Base-by-base conservation (phyloP, 2,888 invertebrate species). In the Sminthurides aquaticus region DNA sequence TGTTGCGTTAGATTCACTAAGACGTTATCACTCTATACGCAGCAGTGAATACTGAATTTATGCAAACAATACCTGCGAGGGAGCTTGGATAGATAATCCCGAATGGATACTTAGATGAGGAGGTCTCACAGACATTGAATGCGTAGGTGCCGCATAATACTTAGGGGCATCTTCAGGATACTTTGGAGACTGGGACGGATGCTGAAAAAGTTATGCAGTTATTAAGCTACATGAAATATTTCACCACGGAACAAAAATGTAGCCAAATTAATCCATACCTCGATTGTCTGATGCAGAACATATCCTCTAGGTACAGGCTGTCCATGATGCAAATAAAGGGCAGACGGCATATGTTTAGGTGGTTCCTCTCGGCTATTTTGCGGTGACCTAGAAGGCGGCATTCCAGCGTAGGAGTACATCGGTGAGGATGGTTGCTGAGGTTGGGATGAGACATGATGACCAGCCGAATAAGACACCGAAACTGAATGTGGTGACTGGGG, bases 401-500 rank as follows among this genome's bases (percentile, higher is more conserved):
- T 62, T 69, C 80, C 76, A 2, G 79, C 76, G 69, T 80, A 80
- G 62, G 78, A 79, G 67, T 80, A 81, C 18, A 79, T 78, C 34
- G 77, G 78, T 66, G 78, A 79, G 43, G 76, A 75, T 2, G 76
- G 74, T 59, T 64, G 64, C 34, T 55, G 65, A 29, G 57, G 60
- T 24, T 60, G 64, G n/a, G 60, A 48, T 25, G 34, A 27, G 48
- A 57, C 60, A 58, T 57, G 66, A 20, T 25, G 60, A 15, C 49
- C 29, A n/a, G 26, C 27, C 2, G 57, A 49, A 26, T 63, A 62
- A n/a, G 62, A 56, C 2, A 65, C 65, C 3, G 57, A 49, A 25
- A 20, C 57, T 55, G 22, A 49, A 54, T 34, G 68, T 29, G 22
- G 60, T 55, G 64, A 65, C 48, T 52, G 63, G 15, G 62, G 66